Evolutionary conservation across 2,888 invertebrate genomes (phyloP), one percentile per base, ranked within the genome.

Genomic region (Lasioglossum marginatum): DNA sequence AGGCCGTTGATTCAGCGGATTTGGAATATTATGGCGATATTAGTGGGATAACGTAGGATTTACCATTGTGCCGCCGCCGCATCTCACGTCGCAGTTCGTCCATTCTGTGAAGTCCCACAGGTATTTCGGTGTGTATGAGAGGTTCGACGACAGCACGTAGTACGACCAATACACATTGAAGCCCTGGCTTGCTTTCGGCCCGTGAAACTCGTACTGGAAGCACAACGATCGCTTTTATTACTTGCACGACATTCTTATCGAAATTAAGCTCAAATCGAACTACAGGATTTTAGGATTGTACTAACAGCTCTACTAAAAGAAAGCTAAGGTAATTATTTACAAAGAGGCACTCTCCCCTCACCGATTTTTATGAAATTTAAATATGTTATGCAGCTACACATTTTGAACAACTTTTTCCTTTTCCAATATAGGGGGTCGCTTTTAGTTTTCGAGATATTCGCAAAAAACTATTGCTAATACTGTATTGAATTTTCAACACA

Each of bases 101-200:
- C 98, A 98, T 88, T 97, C 97, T 31, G 97, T 96, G 91, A 97
- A 96, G 74, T 97, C 96, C 98, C 98, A 98, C 70, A 96, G 94
- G 95, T 97, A 97, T 88, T 96, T 96, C 0, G 96, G 96, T 37
- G 93, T 94, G 86, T 96, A 95, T 27, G 96, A 95, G 92, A 97
- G 95, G 79, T 96, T 95, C 85, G 96, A 96, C 68, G 96, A 96
- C 45, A 68, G 80, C 85, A 97, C 96, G 10, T 97, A 98, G 95
- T 98, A 98, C 94, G 97, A 97, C 95, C 97, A 98, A 92, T 96
- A 96, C 48, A 98, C 96, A 73, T 98, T 98, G 0, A 97, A 95
- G 98, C 98, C 85, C 96, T 4, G 0, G 2, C 2, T 6, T 2
- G 16, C 96, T 85, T 96, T 12, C 0, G 73, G 84, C 0, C 81